Conservation (phyloP, 2,797 vertebrate genomes). For the Sparidentex hasta region DNA sequence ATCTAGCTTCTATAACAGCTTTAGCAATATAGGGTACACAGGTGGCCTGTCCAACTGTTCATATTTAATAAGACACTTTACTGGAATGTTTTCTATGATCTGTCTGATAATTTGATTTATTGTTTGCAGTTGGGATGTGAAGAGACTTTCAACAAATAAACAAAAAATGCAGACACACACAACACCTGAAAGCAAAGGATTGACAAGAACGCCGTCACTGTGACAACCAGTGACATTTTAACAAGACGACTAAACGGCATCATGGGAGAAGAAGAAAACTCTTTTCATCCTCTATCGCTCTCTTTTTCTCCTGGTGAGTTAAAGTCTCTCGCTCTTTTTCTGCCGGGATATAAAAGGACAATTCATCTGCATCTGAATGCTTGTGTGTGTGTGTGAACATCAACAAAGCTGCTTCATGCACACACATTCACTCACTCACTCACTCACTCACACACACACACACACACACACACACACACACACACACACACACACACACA, state of each 20-base stretch:
- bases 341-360: constrained; percentile 15
- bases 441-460: background rate
- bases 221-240: background rate
- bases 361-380: constrained; percentile 47
- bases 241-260: constrained; percentile 1
- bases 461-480: background rate
- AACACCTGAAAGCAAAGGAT: constrained; percentile 1
- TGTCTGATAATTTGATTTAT: no score
- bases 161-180: background rate
- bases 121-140: no score
- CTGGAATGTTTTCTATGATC: no score
- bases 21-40: no score
- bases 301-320: background rate
- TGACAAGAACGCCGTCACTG: constrained; percentile 10
- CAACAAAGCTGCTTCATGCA: no score
- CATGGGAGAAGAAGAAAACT: background rate
- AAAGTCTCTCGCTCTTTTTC: background rate
- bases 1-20: no score
- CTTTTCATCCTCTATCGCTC: constrained; percentile 13
- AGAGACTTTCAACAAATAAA: no score
- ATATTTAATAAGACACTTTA: no score
- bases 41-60: no score
- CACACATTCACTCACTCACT: background rate
- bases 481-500: background rate
- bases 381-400: constrained; percentile 1